Percentiles rank a stretch among this genome's conserved stretches.
phyloP scores from a whole-genome alignment of 2,113 vertebrate genomes.

The Paradoxurus hermaphroditus region DNA sequence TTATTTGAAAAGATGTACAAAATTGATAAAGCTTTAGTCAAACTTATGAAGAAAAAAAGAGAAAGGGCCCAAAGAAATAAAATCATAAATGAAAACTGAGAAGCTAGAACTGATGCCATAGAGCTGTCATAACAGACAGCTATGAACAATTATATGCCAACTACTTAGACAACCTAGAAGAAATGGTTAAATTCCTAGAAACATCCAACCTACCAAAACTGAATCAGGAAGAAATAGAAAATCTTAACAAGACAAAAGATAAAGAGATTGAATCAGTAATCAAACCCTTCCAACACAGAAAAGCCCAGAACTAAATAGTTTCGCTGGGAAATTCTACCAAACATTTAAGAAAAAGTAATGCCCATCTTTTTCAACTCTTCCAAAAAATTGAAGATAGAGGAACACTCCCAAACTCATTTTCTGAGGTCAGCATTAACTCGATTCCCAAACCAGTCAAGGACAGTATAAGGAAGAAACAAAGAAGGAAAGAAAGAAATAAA shows the following conservation, averaged over 20 bases:
- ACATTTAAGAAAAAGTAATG: background rate
- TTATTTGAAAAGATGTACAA: background rate
- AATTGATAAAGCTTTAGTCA: background rate
- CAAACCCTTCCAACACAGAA: background rate
- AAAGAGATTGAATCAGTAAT: background rate
- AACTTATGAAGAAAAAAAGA: background rate
- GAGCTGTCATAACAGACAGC: background rate
- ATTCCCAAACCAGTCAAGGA: background rate
- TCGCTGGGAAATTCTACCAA: background rate
- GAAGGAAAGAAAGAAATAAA: too few species aligned
- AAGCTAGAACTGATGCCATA: background rate
- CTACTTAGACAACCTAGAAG: background rate
- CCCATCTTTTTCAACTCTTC: background rate
- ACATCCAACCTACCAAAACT: background rate
- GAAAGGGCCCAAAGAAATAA: background rate
- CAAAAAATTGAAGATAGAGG: background rate
- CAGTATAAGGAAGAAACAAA: too few species aligned
- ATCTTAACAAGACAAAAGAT: background rate
- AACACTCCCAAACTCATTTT: background rate
- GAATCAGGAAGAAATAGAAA: background rate
- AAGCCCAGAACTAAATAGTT: background rate
- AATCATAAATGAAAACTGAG: background rate
- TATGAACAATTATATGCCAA: background rate
- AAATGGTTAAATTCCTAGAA: background rate
- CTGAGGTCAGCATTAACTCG: background rate